Conservation (phyloP, 2,113 vertebrate species). For the Tragelaphus buxtoni region DNA sequence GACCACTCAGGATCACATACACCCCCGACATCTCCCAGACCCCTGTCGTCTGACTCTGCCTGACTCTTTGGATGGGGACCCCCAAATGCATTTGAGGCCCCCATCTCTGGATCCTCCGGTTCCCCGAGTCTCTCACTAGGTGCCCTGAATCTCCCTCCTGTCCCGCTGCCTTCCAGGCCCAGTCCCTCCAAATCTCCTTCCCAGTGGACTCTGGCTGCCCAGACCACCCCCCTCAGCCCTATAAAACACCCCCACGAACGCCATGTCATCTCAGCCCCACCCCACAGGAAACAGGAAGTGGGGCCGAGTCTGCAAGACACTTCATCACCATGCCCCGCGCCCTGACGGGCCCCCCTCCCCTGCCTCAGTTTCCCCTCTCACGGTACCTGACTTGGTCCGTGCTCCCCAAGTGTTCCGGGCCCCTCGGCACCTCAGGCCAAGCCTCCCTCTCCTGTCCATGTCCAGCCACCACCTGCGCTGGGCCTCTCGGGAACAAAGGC, state of each 20-base stretch:
- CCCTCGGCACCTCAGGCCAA: slow-evolving; percentile 43
- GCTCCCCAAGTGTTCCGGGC: slow-evolving; percentile 43
- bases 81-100: background rate
- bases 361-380: slow-evolving; percentile 60
- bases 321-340: background rate
- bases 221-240: background rate
- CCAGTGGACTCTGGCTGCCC: background rate
- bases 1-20: background rate
- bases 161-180: background rate
- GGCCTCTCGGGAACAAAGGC: slow-evolving; percentile 29
- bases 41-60: background rate
- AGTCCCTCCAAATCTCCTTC: background rate
- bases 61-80: background rate
- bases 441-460: slow-evolving; percentile 60
- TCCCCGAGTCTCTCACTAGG: background rate
- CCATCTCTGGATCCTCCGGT: background rate
- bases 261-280: slow-evolving; percentile 3
- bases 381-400: slow-evolving; percentile 51
- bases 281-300: slow-evolving; percentile 55
- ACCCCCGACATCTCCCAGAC: background rate
- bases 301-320: background rate
- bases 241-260: background rate
- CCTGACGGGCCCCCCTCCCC: background rate
- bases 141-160: background rate
- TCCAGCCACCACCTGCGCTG: slow-evolving; percentile 21